Conservation (phyloP, 2,888 invertebrate genomes). For the Pseudoips prasinana region DNA sequence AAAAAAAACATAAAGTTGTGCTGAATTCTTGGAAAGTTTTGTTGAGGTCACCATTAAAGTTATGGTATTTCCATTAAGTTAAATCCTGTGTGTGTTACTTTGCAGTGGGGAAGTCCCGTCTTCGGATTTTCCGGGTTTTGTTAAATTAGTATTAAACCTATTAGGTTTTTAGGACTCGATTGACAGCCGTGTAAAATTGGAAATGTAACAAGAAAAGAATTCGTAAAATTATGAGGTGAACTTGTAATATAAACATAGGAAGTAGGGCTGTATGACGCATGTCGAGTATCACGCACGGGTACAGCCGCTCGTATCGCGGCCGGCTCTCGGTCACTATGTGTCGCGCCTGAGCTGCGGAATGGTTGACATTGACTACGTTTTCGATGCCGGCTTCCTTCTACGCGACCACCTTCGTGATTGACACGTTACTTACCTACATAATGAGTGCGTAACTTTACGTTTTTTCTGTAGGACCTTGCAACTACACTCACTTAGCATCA, state of each 20-base stretch:
- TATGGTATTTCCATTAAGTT: constrained; percentile 10
- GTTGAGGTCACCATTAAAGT: no score
- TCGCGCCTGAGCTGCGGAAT: constrained; percentile 38
- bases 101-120: no score
- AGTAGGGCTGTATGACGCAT: constrained; percentile 37
- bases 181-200: no score
- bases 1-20: no score
- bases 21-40: no score
- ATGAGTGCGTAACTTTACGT: constrained; percentile 35
- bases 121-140: no score
- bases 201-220: no score
- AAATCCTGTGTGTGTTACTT: background rate
- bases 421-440: constrained; percentile 42
- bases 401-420: constrained; percentile 47
- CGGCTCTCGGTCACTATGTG: constrained; percentile 49
- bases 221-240: no score
- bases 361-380: constrained; percentile 63
- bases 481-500: constrained; percentile 38
- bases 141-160: no score
- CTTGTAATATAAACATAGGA: no score
- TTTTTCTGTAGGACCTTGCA: constrained; percentile 29
- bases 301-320: constrained; percentile 42
- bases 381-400: constrained; percentile 56
- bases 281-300: constrained; percentile 37
- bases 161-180: no score